Conservation (phyloP, 1,140 invertebrate genomes). For the Zaprionus gabonicus region DNA sequence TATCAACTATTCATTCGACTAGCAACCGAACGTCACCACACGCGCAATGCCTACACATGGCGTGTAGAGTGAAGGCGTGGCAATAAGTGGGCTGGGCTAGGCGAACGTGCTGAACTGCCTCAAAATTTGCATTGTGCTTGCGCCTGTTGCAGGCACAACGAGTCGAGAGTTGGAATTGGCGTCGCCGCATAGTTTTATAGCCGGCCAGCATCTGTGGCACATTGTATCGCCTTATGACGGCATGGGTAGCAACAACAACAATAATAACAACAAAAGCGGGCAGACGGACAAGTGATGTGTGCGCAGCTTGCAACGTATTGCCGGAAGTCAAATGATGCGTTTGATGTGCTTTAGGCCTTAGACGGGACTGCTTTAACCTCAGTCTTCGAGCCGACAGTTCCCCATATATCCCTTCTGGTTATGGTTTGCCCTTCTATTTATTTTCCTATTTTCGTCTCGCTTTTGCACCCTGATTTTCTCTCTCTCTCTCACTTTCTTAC, state of each 20-base stretch:
- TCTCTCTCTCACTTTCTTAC: neutral
- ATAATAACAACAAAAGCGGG: conserved; percentile 5
- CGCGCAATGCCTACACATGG: conserved; percentile 16
- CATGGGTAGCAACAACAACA: conserved; percentile 30
- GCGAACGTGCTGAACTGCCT: conserved; percentile 28
- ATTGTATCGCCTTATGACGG: conserved; percentile 51
- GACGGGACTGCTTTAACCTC: conserved; percentile 19
- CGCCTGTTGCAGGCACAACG: conserved; percentile 43
- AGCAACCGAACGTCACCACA: conserved; percentile 24
- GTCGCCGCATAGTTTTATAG: conserved; percentile 55
- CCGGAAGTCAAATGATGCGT: conserved; percentile 76
- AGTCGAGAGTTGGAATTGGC: conserved; percentile 51
- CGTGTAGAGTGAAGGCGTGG: neutral
- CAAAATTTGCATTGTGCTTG: conserved; percentile 53
- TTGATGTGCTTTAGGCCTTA: conserved; percentile 66
- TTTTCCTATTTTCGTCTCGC: conserved; percentile 33
- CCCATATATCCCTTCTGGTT: conserved; percentile 14
- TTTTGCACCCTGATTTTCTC: neutral
- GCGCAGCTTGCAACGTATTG: conserved; percentile 51
- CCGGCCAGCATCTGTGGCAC: conserved; percentile 63
- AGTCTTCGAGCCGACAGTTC: conserved; percentile 3
- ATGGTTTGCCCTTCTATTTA: conserved; percentile 16
- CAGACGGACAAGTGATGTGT: conserved; percentile 32
- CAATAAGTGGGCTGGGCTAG: neutral
- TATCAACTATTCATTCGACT: neutral